A percentile compares a stretch with the other conserved stretches of the same genome.
These are phyloP conservation scores for Enteromius mattozi DNA, from an alignment of 2,797 vertebrate species.

Conservation along the genomic window DNA sequence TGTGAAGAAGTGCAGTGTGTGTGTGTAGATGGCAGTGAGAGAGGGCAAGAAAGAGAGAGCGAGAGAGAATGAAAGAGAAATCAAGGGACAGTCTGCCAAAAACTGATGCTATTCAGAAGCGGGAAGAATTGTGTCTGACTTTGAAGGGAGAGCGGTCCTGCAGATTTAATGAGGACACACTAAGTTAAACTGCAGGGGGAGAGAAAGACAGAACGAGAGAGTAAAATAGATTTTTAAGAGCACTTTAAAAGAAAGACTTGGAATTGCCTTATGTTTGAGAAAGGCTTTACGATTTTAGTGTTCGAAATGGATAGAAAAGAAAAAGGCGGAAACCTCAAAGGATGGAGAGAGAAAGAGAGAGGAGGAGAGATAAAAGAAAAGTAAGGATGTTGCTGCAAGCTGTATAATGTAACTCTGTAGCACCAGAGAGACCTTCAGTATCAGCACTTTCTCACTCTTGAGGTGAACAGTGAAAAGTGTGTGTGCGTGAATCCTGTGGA, in stretches of 20 bases:
- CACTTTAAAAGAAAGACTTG: conserved; percentile 35
- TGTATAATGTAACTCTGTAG: conserved; percentile 39
- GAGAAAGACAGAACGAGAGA: conserved; percentile 21
- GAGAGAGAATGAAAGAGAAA: conserved; percentile 64
- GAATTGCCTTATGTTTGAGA: conserved; percentile 35
- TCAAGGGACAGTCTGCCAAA: conserved; percentile 75
- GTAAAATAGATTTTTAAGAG: conserved; percentile 30
- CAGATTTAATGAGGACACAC: conserved; percentile 52
- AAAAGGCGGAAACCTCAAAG: conserved; percentile 25
- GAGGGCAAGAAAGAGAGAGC: neutral
- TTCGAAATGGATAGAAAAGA: conserved; percentile 16
- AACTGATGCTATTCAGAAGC: conserved; percentile 66
- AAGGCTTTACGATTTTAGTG: conserved; percentile 36
- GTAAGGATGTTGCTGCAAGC: conserved; percentile 51
- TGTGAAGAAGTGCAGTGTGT: conserved; percentile 52
- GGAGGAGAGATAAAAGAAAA: conserved; percentile 32
- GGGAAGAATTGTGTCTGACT: conserved; percentile 48
- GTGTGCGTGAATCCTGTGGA: conserved; percentile 34
- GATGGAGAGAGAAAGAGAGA: conserved; percentile 35
- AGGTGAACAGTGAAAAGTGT: conserved; percentile 43
- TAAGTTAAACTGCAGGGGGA: conserved; percentile 41
- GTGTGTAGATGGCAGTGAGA: conserved; percentile 25
- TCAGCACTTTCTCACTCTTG: conserved; percentile 54
- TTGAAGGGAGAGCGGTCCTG: conserved; percentile 41
- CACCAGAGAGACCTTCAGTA: conserved; percentile 46